phyloP scores from a whole-genome alignment of 2,113 vertebrate genomes.

The Mionectes macconnelli region DNA sequence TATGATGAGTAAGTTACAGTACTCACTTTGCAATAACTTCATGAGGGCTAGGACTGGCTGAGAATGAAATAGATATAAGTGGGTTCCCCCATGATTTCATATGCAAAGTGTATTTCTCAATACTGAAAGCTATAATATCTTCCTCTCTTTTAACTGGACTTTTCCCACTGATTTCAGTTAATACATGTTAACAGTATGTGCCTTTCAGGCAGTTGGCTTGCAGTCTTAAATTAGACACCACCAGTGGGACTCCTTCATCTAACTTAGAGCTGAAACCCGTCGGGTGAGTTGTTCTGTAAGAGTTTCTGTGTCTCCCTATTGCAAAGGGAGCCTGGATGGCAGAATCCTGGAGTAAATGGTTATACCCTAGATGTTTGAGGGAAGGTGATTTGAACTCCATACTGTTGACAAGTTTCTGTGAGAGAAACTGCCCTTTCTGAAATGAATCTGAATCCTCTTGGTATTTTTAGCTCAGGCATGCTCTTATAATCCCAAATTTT shows the following conservation, averaged over 20 bases:
- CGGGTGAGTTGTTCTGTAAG: not conserved
- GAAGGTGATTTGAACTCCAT: not conserved
- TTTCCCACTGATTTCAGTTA: slow-evolving; percentile 16
- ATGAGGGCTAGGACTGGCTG: not conserved
- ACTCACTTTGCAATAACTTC: not conserved
- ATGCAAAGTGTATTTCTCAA: not conserved
- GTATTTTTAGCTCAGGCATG: not conserved
- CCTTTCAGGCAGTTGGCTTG: not conserved
- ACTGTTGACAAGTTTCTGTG: not conserved
- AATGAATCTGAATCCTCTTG: not conserved
- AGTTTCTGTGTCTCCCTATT: not conserved
- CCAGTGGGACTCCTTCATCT: not conserved
- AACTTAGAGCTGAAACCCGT: not conserved
- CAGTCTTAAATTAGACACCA: not conserved
- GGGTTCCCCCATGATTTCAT: not conserved
- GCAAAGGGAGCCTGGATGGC: not conserved
- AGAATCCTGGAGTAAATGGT: not conserved
- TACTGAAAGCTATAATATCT: not conserved
- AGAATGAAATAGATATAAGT: not conserved
- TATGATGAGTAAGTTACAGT: not conserved
- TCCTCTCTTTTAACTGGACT: not conserved
- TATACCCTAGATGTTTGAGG: not conserved
- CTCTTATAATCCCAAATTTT: not conserved
- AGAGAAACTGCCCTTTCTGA: not conserved
- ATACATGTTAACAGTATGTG: not conserved